Base-by-base conservation (phyloP, 2,888 invertebrate genomes). In the Zygogramma bicolorata region DNA sequence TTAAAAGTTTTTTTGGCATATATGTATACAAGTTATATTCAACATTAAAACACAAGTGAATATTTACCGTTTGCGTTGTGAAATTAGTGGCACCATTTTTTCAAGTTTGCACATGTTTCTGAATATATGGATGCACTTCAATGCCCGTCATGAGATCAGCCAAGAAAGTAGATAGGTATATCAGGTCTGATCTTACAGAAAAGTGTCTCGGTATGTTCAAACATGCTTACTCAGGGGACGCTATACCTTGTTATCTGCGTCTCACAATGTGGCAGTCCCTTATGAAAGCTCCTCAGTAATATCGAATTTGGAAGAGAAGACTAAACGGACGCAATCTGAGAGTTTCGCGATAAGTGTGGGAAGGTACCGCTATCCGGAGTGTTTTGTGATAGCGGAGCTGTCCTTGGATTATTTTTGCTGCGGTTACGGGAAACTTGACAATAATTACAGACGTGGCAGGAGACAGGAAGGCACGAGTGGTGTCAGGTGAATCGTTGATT, bases 391-490 rank as follows among this genome's bases (percentile, higher is more conserved):
- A n/a, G 58, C 58, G 7, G 15, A 27, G 15, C 27, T 40, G 27
- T 27, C 25, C n/a, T 53, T 27, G 53, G 10, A 10, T 53, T 15
- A n/a, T 63, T 42, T 63, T 63, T 46, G 42, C 63, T 46, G 63
- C 46, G 46, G 46, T 25, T 42, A 46, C 18, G 18, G 27, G 63
- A 42, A 62, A 27, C 40, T 27, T 42, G 46, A 25, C 27, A 46
- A 46, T 25, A 63, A 63, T 40, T 29, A 46, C 34, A 38, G 18
- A 31, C 46, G 15, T 63, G 27, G 40, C 63, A 10, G 13, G 34
- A 46, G 63, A 63, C 63, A 27, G 46, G 46, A 22, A 63, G 46
- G 29, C 63, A 63, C 46, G 63, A 63, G 29, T 29, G 63, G 63
- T 63, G 29, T 63, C 29, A 42, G 27, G 46, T 63, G 10, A 20